A percentile compares a stretch with the other conserved stretches of the same genome.
Conservation (phyloP, 2,888 invertebrate genomes). For the Epistrophella euchroma region DNA sequence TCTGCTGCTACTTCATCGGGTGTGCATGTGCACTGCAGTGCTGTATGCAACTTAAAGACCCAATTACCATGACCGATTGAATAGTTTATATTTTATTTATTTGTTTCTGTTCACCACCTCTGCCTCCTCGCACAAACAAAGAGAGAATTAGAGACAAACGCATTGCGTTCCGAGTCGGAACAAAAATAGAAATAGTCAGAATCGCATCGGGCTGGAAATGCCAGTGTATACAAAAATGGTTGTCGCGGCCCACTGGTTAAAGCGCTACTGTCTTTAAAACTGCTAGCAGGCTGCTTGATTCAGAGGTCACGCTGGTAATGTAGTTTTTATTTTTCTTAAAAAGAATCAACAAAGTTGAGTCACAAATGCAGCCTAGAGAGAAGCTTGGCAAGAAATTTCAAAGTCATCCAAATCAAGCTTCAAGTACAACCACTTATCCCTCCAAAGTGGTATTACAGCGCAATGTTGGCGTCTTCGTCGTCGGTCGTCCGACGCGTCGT, state of each 20-base stretch:
- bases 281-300: constrained; percentile 31
- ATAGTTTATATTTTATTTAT: constrained; percentile 35
- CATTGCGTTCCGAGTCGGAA: constrained; percentile 68
- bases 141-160: constrained; percentile 37
- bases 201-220: constrained; percentile 36
- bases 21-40: too few species aligned
- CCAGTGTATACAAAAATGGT: constrained; percentile 57
- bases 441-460: background rate
- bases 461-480: background rate
- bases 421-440: constrained; percentile 72
- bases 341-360: constrained; percentile 53
- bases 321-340: constrained; percentile 13
- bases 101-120: constrained; percentile 14
- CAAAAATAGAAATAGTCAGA: constrained; percentile 55
- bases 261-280: constrained; percentile 35
- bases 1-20: background rate
- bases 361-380: constrained; percentile 36
- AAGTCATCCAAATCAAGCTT: constrained; percentile 73
- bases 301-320: constrained; percentile 31
- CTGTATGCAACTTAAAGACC: constrained; percentile 60
- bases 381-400: constrained; percentile 65
- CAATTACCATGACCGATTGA: constrained; percentile 76
- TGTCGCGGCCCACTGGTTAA: constrained; percentile 53
- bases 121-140: background rate
- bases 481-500: background rate